Base-by-base conservation (phyloP, 92 coral and sea anemone species). In the Paramuricea clavata region DNA sequence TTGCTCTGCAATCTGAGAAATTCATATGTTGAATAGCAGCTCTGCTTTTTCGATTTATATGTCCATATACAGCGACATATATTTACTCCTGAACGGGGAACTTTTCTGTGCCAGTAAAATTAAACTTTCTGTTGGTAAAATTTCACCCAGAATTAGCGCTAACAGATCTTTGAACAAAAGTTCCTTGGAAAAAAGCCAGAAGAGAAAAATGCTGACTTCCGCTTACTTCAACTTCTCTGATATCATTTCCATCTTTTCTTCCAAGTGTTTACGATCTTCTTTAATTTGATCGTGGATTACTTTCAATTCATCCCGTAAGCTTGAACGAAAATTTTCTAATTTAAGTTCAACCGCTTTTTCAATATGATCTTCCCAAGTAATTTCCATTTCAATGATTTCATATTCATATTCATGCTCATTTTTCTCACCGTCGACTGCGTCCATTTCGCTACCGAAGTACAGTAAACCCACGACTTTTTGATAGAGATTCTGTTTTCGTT, bases 341-440 rank as follows among this genome's bases (percentile, higher is more conserved):
- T 65, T 65, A 26, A 2, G 13, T 28, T 65, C 72, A 26, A 65
- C 28, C 28, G 72, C 39, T 31, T 65, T 65, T 65, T 65, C 72
- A 28, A 65, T 16, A 65, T 27, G 41, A 28, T 65, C 72, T 33
- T 28, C 72, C 41, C 27, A 13, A 19, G 39, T 31, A 10, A 31
- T 26, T 19, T 65, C 72, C 39, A 28, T 30, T 28, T n/a, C n/a
- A n/a, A n/a, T n/a, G n/a, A n/a, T n/a, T n/a, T 65, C 72, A 30
- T 65, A 4, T 19, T 65, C 72, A 33, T 31, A 3, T 31, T 65
- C n/a, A 28, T 13, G 0, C 9, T 28, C 22, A 2, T 65, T n/a
- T 6, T 15, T 16, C 22, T 4, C n/a, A 16, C 21, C 72, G 41
- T 28, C 41, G 41, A 65, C 72, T 65, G 31, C n/a, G 41, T 65